Evolutionary conservation across 2,113 vertebrate species (phyloP), one percentile per base, ranked within the genome.

Genomic region (Hymenochirus boettgeri): DNA sequence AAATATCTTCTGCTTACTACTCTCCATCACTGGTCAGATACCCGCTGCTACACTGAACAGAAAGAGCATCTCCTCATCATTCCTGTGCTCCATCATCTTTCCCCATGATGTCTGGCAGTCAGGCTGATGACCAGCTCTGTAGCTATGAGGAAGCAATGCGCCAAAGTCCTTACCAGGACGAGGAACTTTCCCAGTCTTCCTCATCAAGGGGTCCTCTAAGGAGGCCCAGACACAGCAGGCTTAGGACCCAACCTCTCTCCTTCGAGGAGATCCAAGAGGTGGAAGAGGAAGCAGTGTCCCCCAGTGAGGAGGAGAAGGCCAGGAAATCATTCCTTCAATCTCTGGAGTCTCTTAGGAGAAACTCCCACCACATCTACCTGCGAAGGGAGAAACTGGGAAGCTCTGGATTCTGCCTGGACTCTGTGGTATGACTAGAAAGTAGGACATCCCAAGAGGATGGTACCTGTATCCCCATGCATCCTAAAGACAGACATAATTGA

Each of bases 221-320:
- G 65, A 78, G 92, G 24, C 84, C 92, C 24, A 86, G 95, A 1
- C 91, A 95, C 72, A 89, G 93, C n/a, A 91, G 94, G 72, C 95
- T 96, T 84, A 97, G 96, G 79, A 96, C 93, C n/a, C 95, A 98
- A 83, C 95, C 95, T 1, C 93, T 98, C 78, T 97, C 95, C 71
- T 98, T 97, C 71, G 91, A 96, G 45, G 95, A 98, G 85, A 97
- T 97, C 61, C 92, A 93, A 33, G 95, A 98, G 85, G 94, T 96
- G 63, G 95, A 96, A 59, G 95, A 98, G 69, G 95, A 98, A 61
- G 95, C 93, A 10, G 92, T 86, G 67, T 95, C 93, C 1, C 90
- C 95, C 0, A 59, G 94, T 85, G 94, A 97, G 78, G 95, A 98
- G 71, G 95, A 97, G 76, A 87, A 93, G 70, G 95, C 95, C 10